Evolutionary conservation across 2,113 vertebrate genomes (phyloP).

Genomic region (Spizaetus ornatus): DNA sequence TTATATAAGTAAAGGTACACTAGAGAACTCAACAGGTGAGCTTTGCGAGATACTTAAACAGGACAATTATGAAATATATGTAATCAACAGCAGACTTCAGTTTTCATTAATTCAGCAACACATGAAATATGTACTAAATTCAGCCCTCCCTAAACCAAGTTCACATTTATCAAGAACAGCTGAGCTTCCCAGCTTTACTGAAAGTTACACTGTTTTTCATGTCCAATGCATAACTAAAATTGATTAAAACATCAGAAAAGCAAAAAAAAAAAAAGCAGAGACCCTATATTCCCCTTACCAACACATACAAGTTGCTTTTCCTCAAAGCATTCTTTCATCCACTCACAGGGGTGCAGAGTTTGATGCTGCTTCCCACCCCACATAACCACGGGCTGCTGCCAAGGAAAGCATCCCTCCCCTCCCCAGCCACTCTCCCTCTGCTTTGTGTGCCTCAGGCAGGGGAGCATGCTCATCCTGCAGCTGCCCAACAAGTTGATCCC

Average conservation of each 20-base stretch:
- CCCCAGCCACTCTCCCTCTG: neutral
- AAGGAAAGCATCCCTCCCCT: neutral
- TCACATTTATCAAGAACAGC: neutral
- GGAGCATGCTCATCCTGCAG: too few relatives aligned
- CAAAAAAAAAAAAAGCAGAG: neutral
- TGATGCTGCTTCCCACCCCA: neutral
- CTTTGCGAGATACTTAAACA: neutral
- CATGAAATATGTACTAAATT: neutral
- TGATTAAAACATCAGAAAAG: neutral
- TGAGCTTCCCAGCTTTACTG: neutral
- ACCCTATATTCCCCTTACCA: neutral
- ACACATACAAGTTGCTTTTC: neutral
- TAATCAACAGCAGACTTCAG: neutral
- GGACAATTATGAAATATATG: too few relatives aligned
- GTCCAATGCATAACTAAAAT: neutral
- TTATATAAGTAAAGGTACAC: neutral
- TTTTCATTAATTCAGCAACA: neutral
- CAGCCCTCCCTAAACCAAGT: neutral
- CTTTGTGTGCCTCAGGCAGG: fast-evolving
- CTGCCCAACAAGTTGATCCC: neutral
- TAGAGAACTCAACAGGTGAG: neutral
- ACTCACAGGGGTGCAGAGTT: neutral
- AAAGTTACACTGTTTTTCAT: neutral
- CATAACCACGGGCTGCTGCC: neutral
- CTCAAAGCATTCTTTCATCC: neutral